These are phyloP conservation scores for Berghia stephanieae DNA, from an alignment of 1,140 invertebrate species.

Conservation along the genomic window DNA sequence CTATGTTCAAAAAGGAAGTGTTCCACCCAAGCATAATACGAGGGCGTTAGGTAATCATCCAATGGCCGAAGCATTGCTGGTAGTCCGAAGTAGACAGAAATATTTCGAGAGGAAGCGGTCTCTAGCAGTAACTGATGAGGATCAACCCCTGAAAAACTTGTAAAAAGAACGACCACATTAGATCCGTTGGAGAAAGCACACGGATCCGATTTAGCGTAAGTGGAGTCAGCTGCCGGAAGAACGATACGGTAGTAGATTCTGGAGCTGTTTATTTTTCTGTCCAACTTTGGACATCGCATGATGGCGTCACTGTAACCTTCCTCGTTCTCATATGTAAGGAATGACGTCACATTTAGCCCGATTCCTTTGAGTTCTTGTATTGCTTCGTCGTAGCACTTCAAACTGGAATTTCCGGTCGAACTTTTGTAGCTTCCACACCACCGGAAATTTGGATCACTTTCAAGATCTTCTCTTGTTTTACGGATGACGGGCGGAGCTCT, in stretches of 20 bases:
- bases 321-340: constrained; percentile 47
- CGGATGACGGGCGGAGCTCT: constrained; percentile 39
- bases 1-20: constrained; percentile 45
- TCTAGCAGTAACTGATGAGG: constrained; percentile 46
- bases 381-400: constrained; percentile 45
- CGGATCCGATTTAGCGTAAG: constrained; percentile 18
- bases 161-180: constrained; percentile 47
- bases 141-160: constrained; percentile 49
- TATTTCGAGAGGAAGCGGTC: constrained; percentile 40
- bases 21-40: constrained; percentile 45
- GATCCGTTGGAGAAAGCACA: constrained; percentile 35
- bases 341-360: constrained; percentile 38
- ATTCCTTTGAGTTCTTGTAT: constrained; percentile 34
- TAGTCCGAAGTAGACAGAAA: constrained; percentile 50
- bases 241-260: constrained; percentile 50
- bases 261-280: constrained; percentile 41
- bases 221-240: constrained; percentile 30
- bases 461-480: constrained; percentile 33
- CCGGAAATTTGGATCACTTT: constrained; percentile 37
- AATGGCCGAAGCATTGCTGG: constrained; percentile 36
- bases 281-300: constrained; percentile 46
- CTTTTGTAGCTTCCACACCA: constrained; percentile 41
- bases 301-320: constrained; percentile 46
- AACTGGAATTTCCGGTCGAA: constrained; percentile 21
- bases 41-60: constrained; percentile 26